Evolutionary conservation across 2,888 invertebrate genomes (phyloP), one percentile per base, ranked within the genome.

Genomic region (Phorcus lineatus): DNA sequence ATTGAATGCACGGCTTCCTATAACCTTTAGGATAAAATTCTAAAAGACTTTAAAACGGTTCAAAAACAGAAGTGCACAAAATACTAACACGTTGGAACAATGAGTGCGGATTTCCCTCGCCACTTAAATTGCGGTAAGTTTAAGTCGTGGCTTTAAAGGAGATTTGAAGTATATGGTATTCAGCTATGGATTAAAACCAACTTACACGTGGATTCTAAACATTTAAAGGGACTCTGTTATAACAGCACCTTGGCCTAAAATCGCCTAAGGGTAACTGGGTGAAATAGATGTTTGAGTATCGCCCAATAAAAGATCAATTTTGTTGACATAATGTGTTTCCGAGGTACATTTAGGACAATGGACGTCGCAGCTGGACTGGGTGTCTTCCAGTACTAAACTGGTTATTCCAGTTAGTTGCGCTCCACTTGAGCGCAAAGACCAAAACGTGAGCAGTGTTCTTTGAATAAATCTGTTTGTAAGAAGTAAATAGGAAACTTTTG

Each of bases 291-390:
- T 62, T 62, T 62, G 62, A 62, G 24, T 62, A 62, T 17, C 24
- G 28, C n/a, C 62, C 62, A 62, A 62, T 62, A 62, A 62, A 62
- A 62, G 62, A 62, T 62, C 62, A 62, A 62, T 62, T 62, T 62
- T 62, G 28, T 62, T 62, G 62, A 62, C 62, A 62, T 62, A 62
- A 62, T 62, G 62, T 28, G 11, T 24, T 62, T 62, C 28, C 16
- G 28, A 22, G 19, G 62, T 28, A 62, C 62, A 62, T 28, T 62
- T 16, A 28, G n/a, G 62, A 31, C 62, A 31, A 24, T 16, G 62
- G 28, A 16, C 28, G 28, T 28, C 24, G 17, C 62, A 62, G 62
- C 62, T 28, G 24, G 62, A 31, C 62, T 16, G 3, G 62, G 28
- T 28, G 62, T 62, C 24, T 13, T 28, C 28, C 16, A 62, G 62